A percentile compares a stretch with the other conserved stretches of the same genome.
phyloP scores from a whole-genome alignment of 2,888 invertebrate species.

The Panzeria rudis region DNA sequence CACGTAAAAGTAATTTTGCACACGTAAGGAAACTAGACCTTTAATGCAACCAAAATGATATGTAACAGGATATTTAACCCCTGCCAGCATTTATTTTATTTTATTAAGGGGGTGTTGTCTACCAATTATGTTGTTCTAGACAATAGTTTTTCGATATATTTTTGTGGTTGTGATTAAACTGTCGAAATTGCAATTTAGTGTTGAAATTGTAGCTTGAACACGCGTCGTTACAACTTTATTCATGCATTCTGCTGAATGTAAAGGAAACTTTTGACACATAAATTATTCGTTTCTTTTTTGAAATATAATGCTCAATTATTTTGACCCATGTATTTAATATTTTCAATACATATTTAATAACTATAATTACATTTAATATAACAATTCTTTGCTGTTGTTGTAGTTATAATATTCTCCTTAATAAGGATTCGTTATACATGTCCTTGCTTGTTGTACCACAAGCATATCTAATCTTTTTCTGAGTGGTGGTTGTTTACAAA shows the following conservation, averaged over 20 bases:
- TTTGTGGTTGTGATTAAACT: constrained; percentile 79
- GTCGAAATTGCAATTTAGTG: constrained; percentile 77
- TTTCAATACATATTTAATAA: constrained; percentile 71
- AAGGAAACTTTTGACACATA: constrained; percentile 55
- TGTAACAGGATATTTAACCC: constrained; percentile 72
- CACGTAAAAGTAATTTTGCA: constrained; percentile 70
- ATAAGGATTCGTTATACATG: constrained; percentile 44
- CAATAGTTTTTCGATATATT: constrained; percentile 55
- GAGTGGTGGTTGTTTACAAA: constrained; percentile 36
- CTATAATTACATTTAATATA: constrained; percentile 67
- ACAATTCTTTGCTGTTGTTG: constrained; percentile 39
- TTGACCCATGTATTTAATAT: constrained; percentile 60
- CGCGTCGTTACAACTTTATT: constrained; percentile 60
- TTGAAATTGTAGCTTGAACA: constrained; percentile 72
- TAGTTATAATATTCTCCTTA: constrained; percentile 11
- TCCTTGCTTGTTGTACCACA: constrained; percentile 32
- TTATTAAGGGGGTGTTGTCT: constrained; percentile 37
- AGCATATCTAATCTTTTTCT: constrained; percentile 52
- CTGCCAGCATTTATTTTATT: background rate
- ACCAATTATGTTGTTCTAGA: constrained; percentile 56
- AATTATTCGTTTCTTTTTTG: constrained; percentile 14
- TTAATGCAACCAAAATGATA: constrained; percentile 28
- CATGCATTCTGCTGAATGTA: background rate
- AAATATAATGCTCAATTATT: constrained; percentile 64
- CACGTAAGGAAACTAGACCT: constrained; percentile 66